A percentile compares a stretch with the other conserved stretches of the same genome.
Evolutionary conservation across 2,113 vertebrate genomes (phyloP).

Genomic region (Sterrhoptilus dennistouni): DNA sequence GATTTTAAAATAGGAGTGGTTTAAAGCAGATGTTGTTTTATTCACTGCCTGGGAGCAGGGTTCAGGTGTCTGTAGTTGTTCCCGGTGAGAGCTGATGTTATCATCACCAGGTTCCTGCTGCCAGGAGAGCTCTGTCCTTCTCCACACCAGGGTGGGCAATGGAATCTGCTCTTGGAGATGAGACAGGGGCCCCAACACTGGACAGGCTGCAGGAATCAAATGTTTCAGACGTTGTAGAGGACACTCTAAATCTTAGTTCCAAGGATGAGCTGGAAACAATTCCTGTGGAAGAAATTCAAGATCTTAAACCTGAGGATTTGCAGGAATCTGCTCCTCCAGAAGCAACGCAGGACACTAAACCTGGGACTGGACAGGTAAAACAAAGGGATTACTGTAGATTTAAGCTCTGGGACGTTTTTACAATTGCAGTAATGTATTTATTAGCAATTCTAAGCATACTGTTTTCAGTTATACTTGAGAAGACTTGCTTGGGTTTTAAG

Average conservation of each 20-base stretch:
- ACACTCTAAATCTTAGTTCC: neutral
- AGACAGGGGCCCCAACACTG: accelerated
- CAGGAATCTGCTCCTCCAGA: neutral
- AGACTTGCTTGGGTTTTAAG: neutral
- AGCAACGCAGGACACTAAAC: neutral
- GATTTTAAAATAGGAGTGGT: neutral
- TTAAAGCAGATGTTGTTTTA: neutral
- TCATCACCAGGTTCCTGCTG: neutral
- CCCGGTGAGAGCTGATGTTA: neutral
- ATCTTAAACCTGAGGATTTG: neutral
- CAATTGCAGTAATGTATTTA: neutral
- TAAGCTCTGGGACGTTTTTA: neutral
- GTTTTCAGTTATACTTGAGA: neutral
- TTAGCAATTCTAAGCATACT: neutral
- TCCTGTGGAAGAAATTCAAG: neutral
- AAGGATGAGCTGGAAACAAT: neutral
- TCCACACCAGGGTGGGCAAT: neutral
- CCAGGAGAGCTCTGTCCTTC: neutral
- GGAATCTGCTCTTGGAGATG: neutral
- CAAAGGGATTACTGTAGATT: neutral
- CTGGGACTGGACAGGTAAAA: conserved; percentile 22
- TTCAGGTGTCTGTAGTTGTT: conserved; percentile 43
- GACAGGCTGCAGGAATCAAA: neutral
- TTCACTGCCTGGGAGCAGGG: neutral
- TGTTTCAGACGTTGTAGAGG: neutral